Percentiles rank a stretch among this genome's conserved stretches.
Conservation (phyloP, 1,140 invertebrate genomes). For the Tetranychus urticae region DNA sequence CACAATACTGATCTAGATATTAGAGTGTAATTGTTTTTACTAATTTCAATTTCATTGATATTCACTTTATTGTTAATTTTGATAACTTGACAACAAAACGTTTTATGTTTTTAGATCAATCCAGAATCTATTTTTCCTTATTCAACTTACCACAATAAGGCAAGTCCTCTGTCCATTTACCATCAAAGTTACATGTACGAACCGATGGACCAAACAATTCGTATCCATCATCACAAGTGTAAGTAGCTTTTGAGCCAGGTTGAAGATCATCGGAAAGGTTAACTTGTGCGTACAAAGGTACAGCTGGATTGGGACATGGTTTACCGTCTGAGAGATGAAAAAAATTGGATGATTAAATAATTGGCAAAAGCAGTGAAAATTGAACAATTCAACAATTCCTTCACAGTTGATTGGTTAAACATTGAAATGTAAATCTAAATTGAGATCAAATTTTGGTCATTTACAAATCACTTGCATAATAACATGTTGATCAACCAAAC, state of each 20-base stretch:
- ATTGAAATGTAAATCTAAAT: background rate
- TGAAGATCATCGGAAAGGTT: slow-evolving; percentile 20
- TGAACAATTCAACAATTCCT: background rate
- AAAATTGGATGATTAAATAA: background rate
- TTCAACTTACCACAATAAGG: slow-evolving; percentile 50
- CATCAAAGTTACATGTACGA: slow-evolving; percentile 34
- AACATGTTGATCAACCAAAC: background rate
- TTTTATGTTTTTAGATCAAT: too few relatives aligned
- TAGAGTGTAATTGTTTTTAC: too few relatives aligned
- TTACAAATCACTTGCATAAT: background rate
- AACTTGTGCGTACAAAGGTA: slow-evolving; percentile 51
- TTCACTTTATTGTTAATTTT: too few relatives aligned
- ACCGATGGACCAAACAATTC: slow-evolving; percentile 42
- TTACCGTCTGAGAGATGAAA: background rate
- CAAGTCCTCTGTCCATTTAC: slow-evolving; percentile 47
- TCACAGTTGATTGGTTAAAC: background rate
- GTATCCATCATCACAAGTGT: slow-evolving; percentile 60
- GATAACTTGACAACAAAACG: too few relatives aligned
- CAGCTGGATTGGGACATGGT: slow-evolving; percentile 31
- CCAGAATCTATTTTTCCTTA: too few relatives aligned
- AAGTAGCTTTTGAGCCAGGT: slow-evolving; percentile 38
- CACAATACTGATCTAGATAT: too few relatives aligned
- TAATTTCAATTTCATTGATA: too few relatives aligned
- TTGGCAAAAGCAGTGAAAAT: background rate
- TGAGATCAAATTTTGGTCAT: background rate